Conservation (phyloP, 30 jellyfish, hydroid and myxozoan species). For the Calvadosia cruxmelitensis region DNA sequence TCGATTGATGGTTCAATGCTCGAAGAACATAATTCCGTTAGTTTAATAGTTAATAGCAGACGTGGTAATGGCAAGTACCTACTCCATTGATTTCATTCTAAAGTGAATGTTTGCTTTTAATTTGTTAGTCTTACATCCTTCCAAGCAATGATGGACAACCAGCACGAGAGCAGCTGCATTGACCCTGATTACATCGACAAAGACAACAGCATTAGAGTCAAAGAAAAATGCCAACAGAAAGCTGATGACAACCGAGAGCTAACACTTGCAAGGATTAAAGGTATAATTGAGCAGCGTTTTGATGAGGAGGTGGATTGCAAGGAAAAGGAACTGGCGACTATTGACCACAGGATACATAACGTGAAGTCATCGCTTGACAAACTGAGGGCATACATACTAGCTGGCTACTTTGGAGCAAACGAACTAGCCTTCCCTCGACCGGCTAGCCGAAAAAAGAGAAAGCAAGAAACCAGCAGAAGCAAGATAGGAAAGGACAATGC, state of each 20-base stretch:
- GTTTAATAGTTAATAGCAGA: no score
- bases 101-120: no score
- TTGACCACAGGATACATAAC: slow-evolving; percentile 63
- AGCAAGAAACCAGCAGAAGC: not conserved
- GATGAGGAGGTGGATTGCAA: slow-evolving; percentile 47
- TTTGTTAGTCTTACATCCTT: no score
- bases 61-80: no score
- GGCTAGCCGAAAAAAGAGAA: slow-evolving; percentile 11
- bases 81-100: no score
- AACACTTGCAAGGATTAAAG: slow-evolving; percentile 38
- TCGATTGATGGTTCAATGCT: no score
- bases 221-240: slow-evolving; percentile 28
- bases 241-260: slow-evolving; percentile 27
- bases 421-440: slow-evolving; percentile 22
- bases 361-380: slow-evolving; percentile 51
- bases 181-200: slow-evolving; percentile 76
- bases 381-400: slow-evolving; percentile 73
- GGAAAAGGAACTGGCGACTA: slow-evolving; percentile 44
- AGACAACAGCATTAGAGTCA: slow-evolving; percentile 23
- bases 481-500: not conserved
- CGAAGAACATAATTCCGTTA: no score
- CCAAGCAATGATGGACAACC: no score
- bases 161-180: no score
- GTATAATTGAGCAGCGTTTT: slow-evolving; percentile 50
- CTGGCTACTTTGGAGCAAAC: slow-evolving; percentile 74